phyloP scores from a whole-genome alignment of 2,113 vertebrate species.

The Eurypyga helias region DNA sequence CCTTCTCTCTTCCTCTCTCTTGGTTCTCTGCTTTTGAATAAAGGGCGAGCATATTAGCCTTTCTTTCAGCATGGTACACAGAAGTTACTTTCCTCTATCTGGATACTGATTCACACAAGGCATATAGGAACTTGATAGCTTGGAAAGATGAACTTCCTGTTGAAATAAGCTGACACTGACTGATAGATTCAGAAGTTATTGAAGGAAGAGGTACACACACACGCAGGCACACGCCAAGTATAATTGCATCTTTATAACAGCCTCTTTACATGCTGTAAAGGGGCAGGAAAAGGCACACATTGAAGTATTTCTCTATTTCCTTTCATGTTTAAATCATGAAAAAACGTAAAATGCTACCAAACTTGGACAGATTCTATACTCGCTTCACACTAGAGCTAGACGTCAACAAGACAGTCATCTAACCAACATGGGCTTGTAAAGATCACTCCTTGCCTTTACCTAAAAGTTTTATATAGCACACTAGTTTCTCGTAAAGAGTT shows the following conservation, averaged over 20 bases:
- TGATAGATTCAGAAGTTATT: neutral
- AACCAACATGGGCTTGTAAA: neutral
- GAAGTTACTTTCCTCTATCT: neutral
- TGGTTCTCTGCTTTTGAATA: neutral
- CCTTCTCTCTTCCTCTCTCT: neutral
- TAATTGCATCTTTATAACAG: neutral
- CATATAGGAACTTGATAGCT: neutral
- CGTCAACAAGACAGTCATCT: neutral
- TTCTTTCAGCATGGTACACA: neutral
- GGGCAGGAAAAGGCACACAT: neutral
- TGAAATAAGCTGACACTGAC: neutral
- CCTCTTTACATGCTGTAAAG: neutral
- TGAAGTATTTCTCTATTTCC: neutral
- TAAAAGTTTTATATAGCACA: neutral
- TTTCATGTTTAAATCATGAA: neutral
- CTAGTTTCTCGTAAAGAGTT: slow-evolving; percentile 13
- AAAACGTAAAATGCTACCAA: neutral
- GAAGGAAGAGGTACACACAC: neutral
- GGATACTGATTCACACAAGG: neutral
- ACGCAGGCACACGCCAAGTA: neutral
- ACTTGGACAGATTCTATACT: neutral
- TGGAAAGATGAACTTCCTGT: neutral
- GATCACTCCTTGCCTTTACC: neutral
- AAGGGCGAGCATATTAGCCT: neutral
- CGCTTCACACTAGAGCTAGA: neutral